phyloP scores from a whole-genome alignment of 2,113 vertebrate genomes.

The Syngnathus scovelli region DNA sequence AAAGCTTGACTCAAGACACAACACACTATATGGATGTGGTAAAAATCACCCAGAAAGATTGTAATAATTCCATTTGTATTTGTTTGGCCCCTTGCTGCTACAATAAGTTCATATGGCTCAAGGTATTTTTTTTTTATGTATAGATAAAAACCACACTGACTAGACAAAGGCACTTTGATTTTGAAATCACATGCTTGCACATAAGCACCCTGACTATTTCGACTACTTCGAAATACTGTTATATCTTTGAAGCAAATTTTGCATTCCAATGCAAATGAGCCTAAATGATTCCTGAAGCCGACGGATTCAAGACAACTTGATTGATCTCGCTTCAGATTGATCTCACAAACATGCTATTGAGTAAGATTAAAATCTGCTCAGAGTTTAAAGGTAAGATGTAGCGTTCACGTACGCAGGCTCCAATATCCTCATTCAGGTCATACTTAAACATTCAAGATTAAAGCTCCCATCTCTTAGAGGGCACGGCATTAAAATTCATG shows the following conservation, averaged over 20 bases:
- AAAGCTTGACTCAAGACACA: not conserved
- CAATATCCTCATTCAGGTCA: slow-evolving; percentile 17
- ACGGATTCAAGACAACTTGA: slow-evolving; percentile 7
- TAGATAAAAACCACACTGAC: not conserved
- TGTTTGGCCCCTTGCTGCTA: not conserved
- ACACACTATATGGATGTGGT: not conserved
- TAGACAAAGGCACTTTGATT: not conserved
- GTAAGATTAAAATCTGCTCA: slow-evolving; percentile 5
- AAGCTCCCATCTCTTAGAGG: slow-evolving; percentile 41
- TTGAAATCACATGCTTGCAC: not conserved
- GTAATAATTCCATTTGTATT: not conserved
- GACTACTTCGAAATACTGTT: not conserved
- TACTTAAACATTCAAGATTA: slow-evolving; percentile 17
- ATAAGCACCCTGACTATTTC: not conserved
- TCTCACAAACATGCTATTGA: not conserved
- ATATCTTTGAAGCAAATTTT: not conserved
- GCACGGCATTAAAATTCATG: slow-evolving; percentile 56
- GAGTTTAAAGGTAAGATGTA: slow-evolving; percentile 14
- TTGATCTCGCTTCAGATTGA: slow-evolving; percentile 13
- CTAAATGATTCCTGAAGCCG: slow-evolving; percentile 6
- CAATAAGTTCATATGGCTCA: not conserved
- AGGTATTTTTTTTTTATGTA: too few relatives aligned
- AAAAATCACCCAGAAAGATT: not conserved
- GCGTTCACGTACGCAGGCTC: not conserved
- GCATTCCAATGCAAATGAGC: not conserved